Base-by-base conservation (phyloP, 2,113 vertebrate species). In the Bufo bufo region DNA sequence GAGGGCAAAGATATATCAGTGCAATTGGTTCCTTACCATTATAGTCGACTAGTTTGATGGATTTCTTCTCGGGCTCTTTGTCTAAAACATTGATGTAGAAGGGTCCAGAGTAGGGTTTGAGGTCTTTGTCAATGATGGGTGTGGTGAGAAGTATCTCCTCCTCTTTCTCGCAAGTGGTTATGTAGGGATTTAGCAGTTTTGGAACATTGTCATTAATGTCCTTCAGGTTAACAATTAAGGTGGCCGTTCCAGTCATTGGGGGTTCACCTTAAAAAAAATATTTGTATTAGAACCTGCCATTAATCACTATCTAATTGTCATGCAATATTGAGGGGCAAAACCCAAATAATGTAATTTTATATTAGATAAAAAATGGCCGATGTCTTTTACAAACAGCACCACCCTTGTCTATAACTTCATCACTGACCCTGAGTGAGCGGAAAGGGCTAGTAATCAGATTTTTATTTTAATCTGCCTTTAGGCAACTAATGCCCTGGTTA, bases 131-230 rank as follows among this genome's bases (percentile, higher is more conserved):
- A 19, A 43, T 77, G 13, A 89, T 66, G 47, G 71, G 49, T 1
- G 87, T 56, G 2, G 50, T 47, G 3, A 89, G 17, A 47, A 89
- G 0, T 9, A 6, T 50, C 19, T 89, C 81, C 20, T 89, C 61
- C 7, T 89, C 74, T 19, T 20, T 89, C 4, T 89, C 72, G 58
- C 87, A 89, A 1, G 69, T 84, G 0, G 72, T 23, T 77, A 89
- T 14, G 33, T 54, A 78, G 5, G 82, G 23, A 56, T 33, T 78
- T 19, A 43, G 81, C 14, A 89, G 20, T 19, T 6, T 84, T 19
- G 87, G 81, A 13, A 50, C 12, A 52, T 89, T 89, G 65, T 89
- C 87, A 78, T 89, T 89, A 6, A 89, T 78, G 63, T 89, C 87
- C 50, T 89, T 89, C 17, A 89, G 74, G 11, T 66, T 84, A 47